Conservation (phyloP, 2,113 vertebrate genomes). For the Plecotus auritus region DNA sequence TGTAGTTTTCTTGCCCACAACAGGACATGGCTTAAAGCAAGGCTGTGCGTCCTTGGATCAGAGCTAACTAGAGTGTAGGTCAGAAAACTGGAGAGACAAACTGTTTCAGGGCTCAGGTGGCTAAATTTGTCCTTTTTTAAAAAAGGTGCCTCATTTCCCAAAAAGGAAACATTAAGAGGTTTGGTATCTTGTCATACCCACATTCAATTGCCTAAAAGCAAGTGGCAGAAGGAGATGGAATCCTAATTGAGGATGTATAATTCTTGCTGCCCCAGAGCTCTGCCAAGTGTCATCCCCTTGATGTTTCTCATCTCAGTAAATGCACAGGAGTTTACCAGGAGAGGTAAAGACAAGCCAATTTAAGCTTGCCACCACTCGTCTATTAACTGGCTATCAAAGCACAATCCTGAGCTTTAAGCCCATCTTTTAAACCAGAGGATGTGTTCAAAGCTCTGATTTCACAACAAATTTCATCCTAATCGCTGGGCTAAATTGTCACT, state of each 20-base stretch:
- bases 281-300: neutral
- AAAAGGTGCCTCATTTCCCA: constrained; percentile 66
- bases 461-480: constrained; percentile 46
- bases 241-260: constrained; percentile 28
- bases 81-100: constrained; percentile 56
- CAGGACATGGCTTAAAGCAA: constrained; percentile 60
- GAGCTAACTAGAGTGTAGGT: constrained; percentile 23
- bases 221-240: constrained; percentile 63
- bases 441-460: constrained; percentile 52
- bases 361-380: constrained; percentile 65
- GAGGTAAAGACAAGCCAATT: constrained; percentile 72
- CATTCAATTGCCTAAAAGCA: constrained; percentile 52
- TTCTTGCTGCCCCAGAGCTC: constrained; percentile 27
- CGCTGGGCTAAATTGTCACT: constrained; percentile 35
- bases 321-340: constrained; percentile 65
- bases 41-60: constrained; percentile 44
- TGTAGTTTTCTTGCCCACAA: constrained; percentile 41
- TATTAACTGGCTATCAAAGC: constrained; percentile 65
- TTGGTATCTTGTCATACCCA: constrained; percentile 59
- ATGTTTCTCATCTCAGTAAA: neutral
- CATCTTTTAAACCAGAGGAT: constrained; percentile 56
- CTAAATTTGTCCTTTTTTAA: neutral
- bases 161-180: constrained; percentile 65
- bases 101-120: constrained; percentile 60
- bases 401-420: constrained; percentile 66